A percentile compares a stretch with the other conserved stretches of the same genome.
Evolutionary conservation across 2,113 vertebrate species (phyloP).

Genomic region (Geococcyx californianus): DNA sequence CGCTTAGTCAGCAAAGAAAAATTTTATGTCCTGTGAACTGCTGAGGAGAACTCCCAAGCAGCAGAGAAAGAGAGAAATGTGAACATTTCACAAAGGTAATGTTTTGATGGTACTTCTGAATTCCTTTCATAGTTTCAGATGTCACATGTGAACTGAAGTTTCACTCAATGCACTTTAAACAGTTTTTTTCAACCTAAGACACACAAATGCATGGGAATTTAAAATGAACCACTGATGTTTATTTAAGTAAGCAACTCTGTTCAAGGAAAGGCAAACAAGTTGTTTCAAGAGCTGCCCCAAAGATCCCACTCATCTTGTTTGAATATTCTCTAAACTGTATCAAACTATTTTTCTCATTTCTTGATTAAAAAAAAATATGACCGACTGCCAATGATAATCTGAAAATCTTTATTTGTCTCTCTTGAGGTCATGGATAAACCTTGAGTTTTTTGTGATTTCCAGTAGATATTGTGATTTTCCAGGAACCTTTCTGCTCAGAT

Average conservation of each 20-base stretch:
- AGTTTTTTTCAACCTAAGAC: background rate
- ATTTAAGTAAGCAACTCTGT: background rate
- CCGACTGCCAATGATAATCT: background rate
- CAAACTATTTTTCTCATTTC: background rate
- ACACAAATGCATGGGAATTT: background rate
- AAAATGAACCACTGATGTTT: background rate
- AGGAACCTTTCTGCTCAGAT: background rate
- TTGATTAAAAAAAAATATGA: background rate
- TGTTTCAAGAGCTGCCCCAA: background rate
- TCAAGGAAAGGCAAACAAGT: background rate
- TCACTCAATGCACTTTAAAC: background rate
- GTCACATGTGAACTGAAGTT: background rate
- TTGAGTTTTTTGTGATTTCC: background rate
- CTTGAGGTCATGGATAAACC: background rate
- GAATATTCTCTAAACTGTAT: background rate
- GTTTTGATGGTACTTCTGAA: background rate
- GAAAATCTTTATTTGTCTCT: background rate
- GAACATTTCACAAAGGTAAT: background rate
- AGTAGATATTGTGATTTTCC: background rate
- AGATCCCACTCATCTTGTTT: background rate
- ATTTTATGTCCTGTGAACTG: background rate
- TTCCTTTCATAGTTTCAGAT: background rate
- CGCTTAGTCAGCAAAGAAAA: background rate
- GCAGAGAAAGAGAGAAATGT: background rate
- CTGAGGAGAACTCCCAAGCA: background rate